Evolutionary conservation across 2,888 invertebrate genomes (phyloP).

Genomic region (Pollenia griseotomentosa): DNA sequence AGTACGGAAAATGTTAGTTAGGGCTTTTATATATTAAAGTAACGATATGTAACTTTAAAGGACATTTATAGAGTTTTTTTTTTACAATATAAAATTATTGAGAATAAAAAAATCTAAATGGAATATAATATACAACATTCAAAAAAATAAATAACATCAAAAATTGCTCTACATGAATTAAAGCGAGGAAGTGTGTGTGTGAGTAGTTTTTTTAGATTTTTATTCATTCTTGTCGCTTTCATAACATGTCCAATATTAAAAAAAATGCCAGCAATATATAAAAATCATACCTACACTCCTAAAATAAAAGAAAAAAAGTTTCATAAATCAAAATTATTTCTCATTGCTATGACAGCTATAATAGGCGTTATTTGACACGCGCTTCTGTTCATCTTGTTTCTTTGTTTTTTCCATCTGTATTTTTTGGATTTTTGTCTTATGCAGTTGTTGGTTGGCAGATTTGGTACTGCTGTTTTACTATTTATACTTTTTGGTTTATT

Average conservation of each 20-base stretch:
- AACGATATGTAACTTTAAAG: neutral
- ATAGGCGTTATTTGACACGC: constrained; percentile 79
- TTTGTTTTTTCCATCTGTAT: constrained; percentile 30
- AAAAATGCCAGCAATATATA: constrained; percentile 37
- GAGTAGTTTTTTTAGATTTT: constrained; percentile 10
- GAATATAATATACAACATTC: neutral
- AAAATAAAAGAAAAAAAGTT: constrained; percentile 71
- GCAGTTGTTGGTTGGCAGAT: constrained; percentile 1
- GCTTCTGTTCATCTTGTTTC: constrained; percentile 70
- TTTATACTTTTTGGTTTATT: constrained; percentile 13
- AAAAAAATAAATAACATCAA: constrained; percentile 23
- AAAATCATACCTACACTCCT: constrained; percentile 26
- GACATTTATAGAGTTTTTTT: constrained; percentile 11
- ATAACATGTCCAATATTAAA: constrained; percentile 12
- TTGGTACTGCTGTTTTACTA: constrained; percentile 15
- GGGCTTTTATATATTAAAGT: too few relatives aligned
- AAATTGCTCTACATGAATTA: neutral
- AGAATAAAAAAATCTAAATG: constrained; percentile 5
- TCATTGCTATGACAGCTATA: constrained; percentile 79
- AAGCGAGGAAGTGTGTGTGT: neutral
- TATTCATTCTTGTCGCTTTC: constrained; percentile 33
- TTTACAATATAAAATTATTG: constrained; percentile 30
- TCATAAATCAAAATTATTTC: constrained; percentile 82
- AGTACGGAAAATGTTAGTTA: too few relatives aligned
- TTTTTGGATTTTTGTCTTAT: constrained; percentile 15